Percentiles rank a stretch among this genome's conserved stretches.
Conservation (phyloP, 1,140 invertebrate genomes). For the Euura lappo region DNA sequence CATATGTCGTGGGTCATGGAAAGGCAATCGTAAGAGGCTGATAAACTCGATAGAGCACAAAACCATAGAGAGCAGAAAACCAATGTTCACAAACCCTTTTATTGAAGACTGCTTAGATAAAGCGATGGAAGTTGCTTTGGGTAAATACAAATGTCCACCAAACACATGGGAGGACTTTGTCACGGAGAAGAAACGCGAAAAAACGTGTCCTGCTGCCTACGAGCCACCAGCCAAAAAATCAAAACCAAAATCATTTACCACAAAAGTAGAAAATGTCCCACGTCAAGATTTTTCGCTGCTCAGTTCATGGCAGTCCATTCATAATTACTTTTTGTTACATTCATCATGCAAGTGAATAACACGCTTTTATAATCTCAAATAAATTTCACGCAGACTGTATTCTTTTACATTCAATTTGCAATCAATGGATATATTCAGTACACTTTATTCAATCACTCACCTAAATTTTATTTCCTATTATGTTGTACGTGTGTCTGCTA, state of each 20-base stretch:
- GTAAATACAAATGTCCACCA: constrained; percentile 18
- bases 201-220: background rate
- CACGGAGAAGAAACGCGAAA: background rate
- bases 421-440: no score
- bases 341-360: background rate
- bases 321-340: background rate
- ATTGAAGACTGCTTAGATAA: constrained; percentile 24
- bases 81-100: constrained; percentile 22
- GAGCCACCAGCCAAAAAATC: constrained; percentile 4
- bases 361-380: background rate
- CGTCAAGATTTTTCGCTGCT: background rate
- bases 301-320: background rate
- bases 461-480: no score
- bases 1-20: background rate
- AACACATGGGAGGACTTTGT: background rate
- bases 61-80: background rate
- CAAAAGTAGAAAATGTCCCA: background rate
- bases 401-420: no score
- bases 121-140: constrained; percentile 25
- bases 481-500: no score
- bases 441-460: no score
- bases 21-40: background rate
- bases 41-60: background rate
- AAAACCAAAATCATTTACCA: background rate
- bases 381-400: background rate